phyloP scores from a whole-genome alignment of 2,797 vertebrate species.

The Thaleichthys pacificus region DNA sequence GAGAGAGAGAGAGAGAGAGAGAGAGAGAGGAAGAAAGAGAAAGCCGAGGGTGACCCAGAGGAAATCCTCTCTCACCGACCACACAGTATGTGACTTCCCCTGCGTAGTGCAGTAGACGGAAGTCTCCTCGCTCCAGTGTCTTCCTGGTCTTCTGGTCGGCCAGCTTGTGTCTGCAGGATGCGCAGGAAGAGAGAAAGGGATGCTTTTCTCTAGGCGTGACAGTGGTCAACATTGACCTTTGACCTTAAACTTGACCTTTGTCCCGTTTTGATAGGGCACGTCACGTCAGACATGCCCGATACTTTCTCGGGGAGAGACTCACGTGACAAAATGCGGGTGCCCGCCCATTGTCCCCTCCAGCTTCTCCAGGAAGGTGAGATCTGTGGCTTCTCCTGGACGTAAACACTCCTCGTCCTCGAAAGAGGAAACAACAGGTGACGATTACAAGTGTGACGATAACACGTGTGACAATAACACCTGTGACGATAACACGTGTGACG shows the following conservation, averaged over 20 bases:
- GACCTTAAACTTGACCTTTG: background rate
- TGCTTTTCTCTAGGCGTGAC: background rate
- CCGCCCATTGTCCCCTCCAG: conserved; percentile 88
- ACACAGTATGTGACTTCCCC: conserved; percentile 94
- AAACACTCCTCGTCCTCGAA: conserved; percentile 92
- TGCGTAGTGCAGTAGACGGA: conserved; percentile 89
- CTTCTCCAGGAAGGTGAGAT: conserved; percentile 91
- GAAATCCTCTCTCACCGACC: conserved; percentile 74
- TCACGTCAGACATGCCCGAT: background rate
- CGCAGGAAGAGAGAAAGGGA: background rate
- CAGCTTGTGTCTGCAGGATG: conserved; percentile 83
- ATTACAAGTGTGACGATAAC: background rate
- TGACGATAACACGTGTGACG: too few relatives aligned
- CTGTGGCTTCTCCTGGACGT: conserved; percentile 89
- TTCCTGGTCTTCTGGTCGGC: conserved; percentile 85
- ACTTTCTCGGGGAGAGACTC: conserved; percentile 46
- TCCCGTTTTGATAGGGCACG: background rate
- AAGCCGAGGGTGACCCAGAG: background rate
- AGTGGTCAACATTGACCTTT: background rate
- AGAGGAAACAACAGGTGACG: background rate
- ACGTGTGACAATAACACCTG: background rate
- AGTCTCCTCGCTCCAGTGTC: conserved; percentile 87
- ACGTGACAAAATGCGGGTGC: conserved; percentile 93
- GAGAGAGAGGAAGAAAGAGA: background rate
- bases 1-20: background rate